Evolutionary conservation across 2,888 invertebrate species (phyloP).

Genomic region (Oscheius sp.): DNA sequence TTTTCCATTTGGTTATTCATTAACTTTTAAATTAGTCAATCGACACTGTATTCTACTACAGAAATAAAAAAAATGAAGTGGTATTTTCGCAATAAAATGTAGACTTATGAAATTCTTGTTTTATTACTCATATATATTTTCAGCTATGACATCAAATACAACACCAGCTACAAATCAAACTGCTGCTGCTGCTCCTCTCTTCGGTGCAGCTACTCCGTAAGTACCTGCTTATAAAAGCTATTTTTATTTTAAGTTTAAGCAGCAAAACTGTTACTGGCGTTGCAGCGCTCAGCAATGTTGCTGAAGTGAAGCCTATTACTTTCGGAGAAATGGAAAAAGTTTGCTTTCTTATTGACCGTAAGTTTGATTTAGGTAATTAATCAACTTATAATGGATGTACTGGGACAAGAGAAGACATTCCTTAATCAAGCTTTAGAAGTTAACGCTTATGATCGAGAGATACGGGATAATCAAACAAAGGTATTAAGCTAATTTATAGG

Average conservation of each 20-base stretch:
- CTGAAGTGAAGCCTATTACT: constrained; percentile 21
- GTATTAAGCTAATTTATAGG: no score
- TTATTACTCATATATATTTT: no score
- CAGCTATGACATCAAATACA: constrained; percentile 6
- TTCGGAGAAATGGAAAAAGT: constrained; percentile 35
- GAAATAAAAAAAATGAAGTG: no score
- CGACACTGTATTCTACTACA: no score
- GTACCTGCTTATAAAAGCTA: neutral
- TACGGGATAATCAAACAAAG: constrained; percentile 36
- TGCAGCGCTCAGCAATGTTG: constrained; percentile 20
- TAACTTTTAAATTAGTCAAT: no score
- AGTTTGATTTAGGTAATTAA: constrained; percentile 22
- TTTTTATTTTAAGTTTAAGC: neutral
- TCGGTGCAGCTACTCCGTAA: neutral
- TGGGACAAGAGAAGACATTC: constrained; percentile 37
- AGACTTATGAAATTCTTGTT: no score
- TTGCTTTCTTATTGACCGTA: neutral
- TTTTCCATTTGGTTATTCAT: no score
- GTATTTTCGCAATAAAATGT: no score
- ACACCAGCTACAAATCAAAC: neutral
- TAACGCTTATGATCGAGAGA: constrained; percentile 38
- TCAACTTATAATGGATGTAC: constrained; percentile 34
- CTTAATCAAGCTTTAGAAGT: constrained; percentile 37
- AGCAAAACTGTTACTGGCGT: constrained; percentile 2
- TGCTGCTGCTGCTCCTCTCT: neutral